Evolutionary conservation across 1,140 invertebrate species (phyloP).

Genomic region (Pseudomyrmex pallidus): DNA sequence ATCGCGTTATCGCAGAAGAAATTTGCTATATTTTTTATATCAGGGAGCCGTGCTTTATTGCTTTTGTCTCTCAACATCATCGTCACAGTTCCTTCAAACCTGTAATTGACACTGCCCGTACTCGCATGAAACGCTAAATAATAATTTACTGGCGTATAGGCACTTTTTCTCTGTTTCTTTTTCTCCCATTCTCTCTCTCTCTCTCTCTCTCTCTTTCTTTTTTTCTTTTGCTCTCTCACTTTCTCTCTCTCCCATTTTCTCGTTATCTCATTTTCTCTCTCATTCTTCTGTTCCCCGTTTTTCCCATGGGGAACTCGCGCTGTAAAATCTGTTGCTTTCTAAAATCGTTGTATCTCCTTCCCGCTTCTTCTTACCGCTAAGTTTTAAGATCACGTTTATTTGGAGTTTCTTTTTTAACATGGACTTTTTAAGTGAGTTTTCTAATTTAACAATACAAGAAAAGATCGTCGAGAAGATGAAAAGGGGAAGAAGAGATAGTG

Average conservation of each 20-base stretch:
- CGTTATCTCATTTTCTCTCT: slow-evolving; percentile 27
- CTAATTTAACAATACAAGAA: slow-evolving; percentile 26
- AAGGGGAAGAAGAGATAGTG: slow-evolving; percentile 23
- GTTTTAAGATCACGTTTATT: slow-evolving; percentile 55
- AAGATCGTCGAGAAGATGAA: slow-evolving; percentile 53
- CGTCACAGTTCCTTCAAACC: slow-evolving; percentile 61
- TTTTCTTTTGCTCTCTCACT: slow-evolving; percentile 12
- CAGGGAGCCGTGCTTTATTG: slow-evolving; percentile 36
- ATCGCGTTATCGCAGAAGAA: slow-evolving; percentile 64
- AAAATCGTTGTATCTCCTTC: slow-evolving; percentile 31
- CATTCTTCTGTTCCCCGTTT: background rate
- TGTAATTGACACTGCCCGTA: slow-evolving; percentile 80
- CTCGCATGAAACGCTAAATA: slow-evolving; percentile 73
- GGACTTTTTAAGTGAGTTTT: slow-evolving; percentile 34
- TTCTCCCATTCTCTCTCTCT: slow-evolving; percentile 28
- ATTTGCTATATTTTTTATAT: slow-evolving; percentile 13
- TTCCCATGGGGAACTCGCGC: slow-evolving; percentile 7
- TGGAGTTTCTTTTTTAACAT: slow-evolving; percentile 42
- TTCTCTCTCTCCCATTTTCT: slow-evolving; percentile 31
- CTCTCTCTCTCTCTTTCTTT: background rate
- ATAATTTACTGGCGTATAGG: slow-evolving; percentile 73
- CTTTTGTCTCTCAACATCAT: slow-evolving; percentile 22
- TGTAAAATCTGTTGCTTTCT: slow-evolving; percentile 50
- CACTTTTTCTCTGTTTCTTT: slow-evolving; percentile 67
- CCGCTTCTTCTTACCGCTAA: slow-evolving; percentile 30